These are phyloP conservation scores for Teleiodes luculella DNA, from an alignment of 2,888 invertebrate genomes.

Conservation along the genomic window DNA sequence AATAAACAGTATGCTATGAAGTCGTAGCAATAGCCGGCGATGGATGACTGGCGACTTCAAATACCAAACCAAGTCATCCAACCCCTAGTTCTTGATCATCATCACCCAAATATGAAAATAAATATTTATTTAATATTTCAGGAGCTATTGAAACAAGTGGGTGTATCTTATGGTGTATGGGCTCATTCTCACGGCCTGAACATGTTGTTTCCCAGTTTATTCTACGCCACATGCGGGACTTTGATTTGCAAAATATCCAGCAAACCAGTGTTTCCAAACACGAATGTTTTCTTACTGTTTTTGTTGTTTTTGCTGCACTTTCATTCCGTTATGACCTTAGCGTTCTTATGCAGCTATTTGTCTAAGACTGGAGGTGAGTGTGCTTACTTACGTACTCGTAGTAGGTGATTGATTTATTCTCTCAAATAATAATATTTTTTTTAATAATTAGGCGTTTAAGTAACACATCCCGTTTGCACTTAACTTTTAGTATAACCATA, in stretches of 20 bases:
- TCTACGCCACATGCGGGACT: neutral
- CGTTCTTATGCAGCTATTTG: neutral
- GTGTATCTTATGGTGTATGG: neutral
- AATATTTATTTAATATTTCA: neutral
- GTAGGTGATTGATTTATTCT: too few relatives aligned
- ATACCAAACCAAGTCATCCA: too few relatives aligned
- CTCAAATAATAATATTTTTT: too few relatives aligned
- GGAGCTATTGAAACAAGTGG: neutral
- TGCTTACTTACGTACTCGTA: too few relatives aligned
- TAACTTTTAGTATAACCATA: too few relatives aligned
- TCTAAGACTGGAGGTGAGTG: neutral
- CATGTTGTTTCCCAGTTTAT: neutral
- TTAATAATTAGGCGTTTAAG: too few relatives aligned
- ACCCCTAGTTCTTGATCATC: neutral
- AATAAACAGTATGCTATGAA: too few relatives aligned
- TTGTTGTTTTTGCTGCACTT: neutral
- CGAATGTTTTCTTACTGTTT: neutral
- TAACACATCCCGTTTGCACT: too few relatives aligned
- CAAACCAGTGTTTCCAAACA: neutral
- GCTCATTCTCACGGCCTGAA: neutral
- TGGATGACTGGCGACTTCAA: too few relatives aligned
- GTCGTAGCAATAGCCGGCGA: too few relatives aligned
- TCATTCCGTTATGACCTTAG: neutral
- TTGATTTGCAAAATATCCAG: neutral
- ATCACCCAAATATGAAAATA: neutral